Percentiles rank a stretch among this genome's conserved stretches.
Evolutionary conservation across 2,113 vertebrate genomes (phyloP).

Genomic region (Rhinolophus ferrumequinum): DNA sequence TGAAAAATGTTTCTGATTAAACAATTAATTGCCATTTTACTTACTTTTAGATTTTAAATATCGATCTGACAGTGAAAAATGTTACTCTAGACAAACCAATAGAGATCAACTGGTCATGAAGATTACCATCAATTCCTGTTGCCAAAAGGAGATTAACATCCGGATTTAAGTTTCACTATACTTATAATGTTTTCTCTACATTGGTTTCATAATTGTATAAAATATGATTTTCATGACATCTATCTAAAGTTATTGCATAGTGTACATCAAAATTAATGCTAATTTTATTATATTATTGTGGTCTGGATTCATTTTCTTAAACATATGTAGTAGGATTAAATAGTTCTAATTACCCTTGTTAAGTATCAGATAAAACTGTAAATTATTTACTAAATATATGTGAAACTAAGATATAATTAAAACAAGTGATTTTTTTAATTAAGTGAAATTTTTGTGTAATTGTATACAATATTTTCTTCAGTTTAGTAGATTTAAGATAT

Average conservation of each 20-base stretch:
- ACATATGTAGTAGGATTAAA: background rate
- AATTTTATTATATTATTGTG: background rate
- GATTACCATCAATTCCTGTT: background rate
- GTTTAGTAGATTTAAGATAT: slow-evolving; percentile 22
- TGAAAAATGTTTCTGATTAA: background rate
- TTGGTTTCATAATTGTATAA: background rate
- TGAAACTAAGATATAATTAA: slow-evolving; percentile 27
- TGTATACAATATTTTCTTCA: background rate
- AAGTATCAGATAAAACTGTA: background rate
- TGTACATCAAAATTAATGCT: background rate
- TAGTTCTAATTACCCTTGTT: background rate
- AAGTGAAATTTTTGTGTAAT: background rate
- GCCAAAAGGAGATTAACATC: background rate
- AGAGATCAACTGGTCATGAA: slow-evolving; percentile 68
- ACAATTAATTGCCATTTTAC: background rate
- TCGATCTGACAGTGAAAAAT: background rate
- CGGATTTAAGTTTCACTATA: background rate
- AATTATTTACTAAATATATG: background rate
- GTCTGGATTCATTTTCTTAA: background rate
- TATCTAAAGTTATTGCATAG: background rate
- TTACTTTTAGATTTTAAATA: slow-evolving; percentile 58
- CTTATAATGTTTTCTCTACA: background rate
- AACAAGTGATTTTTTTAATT: background rate
- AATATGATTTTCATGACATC: background rate
- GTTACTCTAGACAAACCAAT: slow-evolving; percentile 61